Base-by-base conservation (phyloP, 2,888 invertebrate species). In the Xestia ashworthii region DNA sequence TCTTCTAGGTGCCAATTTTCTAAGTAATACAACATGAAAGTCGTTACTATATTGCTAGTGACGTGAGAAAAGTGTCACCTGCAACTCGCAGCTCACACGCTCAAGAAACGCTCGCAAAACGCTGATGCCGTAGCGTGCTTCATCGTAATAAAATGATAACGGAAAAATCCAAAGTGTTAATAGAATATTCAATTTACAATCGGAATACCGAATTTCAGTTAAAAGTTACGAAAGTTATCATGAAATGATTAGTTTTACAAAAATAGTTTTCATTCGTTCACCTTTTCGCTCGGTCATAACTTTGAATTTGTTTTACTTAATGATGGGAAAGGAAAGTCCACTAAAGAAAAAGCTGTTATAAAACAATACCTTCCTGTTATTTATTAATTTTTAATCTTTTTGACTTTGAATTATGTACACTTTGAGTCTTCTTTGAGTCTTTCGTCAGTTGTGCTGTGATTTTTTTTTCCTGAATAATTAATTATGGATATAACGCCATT, bases 161-260 rank as follows among this genome's bases (percentile, higher is more conserved):
- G 64, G 72, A 87, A 75, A 87, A 74, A 76, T 72, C 66, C 66
- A 64, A 66, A 79, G 76, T 84, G 73, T 78, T 86, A 86, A 84
- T 76, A 84, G 75, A 85, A 87, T 75, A 84, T 84, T 77, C 76
- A 87, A 87, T 81, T 78, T 76, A 76, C 77, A 87, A 74, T 76
- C 60, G 41, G 67, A 74, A 77, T 67, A 76, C 85, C 76, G 78
- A 78, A 78, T 74, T 77, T 67, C 65, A 77, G 80, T 87, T 70
- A 60, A 73, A 87, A 81, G 48, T 66, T 74, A 75, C 65, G 68
- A 85, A 76, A 74, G 53, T 87, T 74, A 65, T 66, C 65, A 78
- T 44, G 73, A 58, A 64, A 76, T 72, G 38, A 87, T 74, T 67
- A 76, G 73, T 75, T 78, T 80, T 38, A 78, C 71, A 65, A 74